Base-by-base conservation (phyloP, 2,113 vertebrate genomes). In the Phodopus roborovskii region DNA sequence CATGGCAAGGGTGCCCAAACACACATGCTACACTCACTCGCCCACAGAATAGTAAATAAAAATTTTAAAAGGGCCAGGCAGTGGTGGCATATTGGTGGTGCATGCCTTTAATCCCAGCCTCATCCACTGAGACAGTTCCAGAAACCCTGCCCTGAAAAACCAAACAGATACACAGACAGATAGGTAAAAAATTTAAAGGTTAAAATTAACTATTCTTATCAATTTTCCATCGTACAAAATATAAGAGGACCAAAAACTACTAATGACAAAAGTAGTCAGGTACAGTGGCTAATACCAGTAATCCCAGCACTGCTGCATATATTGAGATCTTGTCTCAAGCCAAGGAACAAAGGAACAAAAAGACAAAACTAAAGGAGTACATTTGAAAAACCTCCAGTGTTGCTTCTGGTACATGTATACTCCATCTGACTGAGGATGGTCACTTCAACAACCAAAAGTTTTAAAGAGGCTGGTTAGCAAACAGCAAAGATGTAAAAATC, bases 221-320 rank as follows among this genome's bases (percentile, higher is more conserved):
- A 86, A 36, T 93, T 93, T 93, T 88, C 82, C 83, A 33, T 73
- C 39, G 45, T 66, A 89, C 28, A 39, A 92, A 93, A 95, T 87
- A 39, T 90, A 58, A 95, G 64, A 64, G 28, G 28, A 91, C 11
- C 16, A 71, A 70, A 30, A 42, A n/a, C 22, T 45, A 83, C 53
- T 81, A 73, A 88, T 20, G 30, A 70, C 39, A 90, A 90, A 15
- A 81, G 58, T 7, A 83, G 7, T 13, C 60, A 85, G 39, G 60
- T 8, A 33, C 19, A 8, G 28, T 30, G 60, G 39, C 56, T 85
- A 28, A 85, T 20, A 33, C 9, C 66, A 45, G 66, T 42, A 33
- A 64, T 58, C 16, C 60, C 60, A 85, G 82, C 39, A 45, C 26
- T 30, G 60, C 13, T 45, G 39, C 60, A 66, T 50, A 73, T 73